A percentile compares a stretch with the other conserved stretches of the same genome.
Conservation (phyloP, 2,888 invertebrate species). For the Cephus rjabovi region DNA sequence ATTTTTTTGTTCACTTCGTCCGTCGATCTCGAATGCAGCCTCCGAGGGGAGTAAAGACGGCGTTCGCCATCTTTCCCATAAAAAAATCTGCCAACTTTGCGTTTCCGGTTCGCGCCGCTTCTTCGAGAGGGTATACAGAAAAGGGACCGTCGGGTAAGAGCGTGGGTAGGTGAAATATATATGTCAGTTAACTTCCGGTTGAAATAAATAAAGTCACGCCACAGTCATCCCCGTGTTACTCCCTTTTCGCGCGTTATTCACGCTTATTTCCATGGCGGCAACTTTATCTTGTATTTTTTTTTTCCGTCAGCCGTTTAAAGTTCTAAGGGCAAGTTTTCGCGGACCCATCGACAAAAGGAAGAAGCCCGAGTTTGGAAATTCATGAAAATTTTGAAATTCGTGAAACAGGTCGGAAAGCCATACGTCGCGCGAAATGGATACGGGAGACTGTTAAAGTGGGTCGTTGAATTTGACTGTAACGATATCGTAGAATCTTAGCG, state of each 20-base stretch:
- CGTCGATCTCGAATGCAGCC: background rate
- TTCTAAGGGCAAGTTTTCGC: background rate
- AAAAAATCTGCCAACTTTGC: constrained; percentile 62
- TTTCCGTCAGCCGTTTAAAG: background rate
- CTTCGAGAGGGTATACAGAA: constrained; percentile 35
- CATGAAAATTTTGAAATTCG: no score
- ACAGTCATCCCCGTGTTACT: constrained; percentile 24
- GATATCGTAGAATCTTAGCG: no score
- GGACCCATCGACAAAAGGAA: background rate
- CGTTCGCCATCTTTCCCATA: constrained; percentile 56
- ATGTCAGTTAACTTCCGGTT: constrained; percentile 66
- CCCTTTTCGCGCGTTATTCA: constrained; percentile 1
- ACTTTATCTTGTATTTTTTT: constrained; percentile 12
- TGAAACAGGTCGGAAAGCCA: no score
- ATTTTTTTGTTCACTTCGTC: no score
- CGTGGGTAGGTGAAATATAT: constrained; percentile 61
- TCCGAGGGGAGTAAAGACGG: background rate
- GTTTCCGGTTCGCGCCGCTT: constrained; percentile 62
- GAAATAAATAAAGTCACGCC: constrained; percentile 67
- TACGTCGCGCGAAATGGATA: no score
- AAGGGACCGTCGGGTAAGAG: constrained; percentile 37
- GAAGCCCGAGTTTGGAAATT: no score
- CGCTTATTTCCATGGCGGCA: background rate
- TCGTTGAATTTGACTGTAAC: no score
- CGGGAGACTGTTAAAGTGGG: no score